Base-by-base conservation (phyloP, 2,888 invertebrate genomes). In the Cephonodes hylas region DNA sequence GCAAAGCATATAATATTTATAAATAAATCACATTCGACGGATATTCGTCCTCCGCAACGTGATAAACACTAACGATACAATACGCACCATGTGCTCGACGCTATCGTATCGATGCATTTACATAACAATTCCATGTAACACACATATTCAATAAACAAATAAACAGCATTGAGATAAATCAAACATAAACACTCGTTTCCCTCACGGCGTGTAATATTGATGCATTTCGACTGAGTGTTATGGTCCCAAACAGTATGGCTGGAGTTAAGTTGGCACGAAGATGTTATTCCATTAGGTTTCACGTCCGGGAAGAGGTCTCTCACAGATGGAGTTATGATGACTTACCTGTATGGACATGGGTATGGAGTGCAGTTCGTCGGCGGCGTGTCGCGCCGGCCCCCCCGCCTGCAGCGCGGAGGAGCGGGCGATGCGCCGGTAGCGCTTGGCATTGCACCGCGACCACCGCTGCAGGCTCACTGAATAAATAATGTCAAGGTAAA, bases 1-100 rank as follows among this genome's bases (percentile, higher is more conserved):
- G 63, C 2, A 63, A 63, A 45, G 62, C 42, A 63, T 18, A 63
- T 42, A 44, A 44, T 20, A 20, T 20, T 20, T 20, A 18, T 8
- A 44, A 44, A 6, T 34, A 34, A 5, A 20, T 44, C 20, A 20
- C 20, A 44, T 44, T 18, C 6, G 20, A 20, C 44, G 20, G 20
- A 44, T 44, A 18, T 44, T 20, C 44, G n/a, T n/a, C 38, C 38
- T 38, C 38, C 3, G 38, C 38, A 38, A n/a, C 38, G n/a, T 4
- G 38, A 38, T 38, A 38, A 38, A 38, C 38, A 38, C n/a, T 10
- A n/a, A 8, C 38, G n/a, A 1, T 38, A n/a, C n/a, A 38, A 1
- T 3, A 3, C 0, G 4, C 13, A 34, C 10, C 2, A n/a, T 38
- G n/a, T 38, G 5, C n/a, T 38, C 38, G 3, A 8, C 38, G 38